Conservation (phyloP, 2,797 vertebrate species). For the Nannoperca australis region DNA sequence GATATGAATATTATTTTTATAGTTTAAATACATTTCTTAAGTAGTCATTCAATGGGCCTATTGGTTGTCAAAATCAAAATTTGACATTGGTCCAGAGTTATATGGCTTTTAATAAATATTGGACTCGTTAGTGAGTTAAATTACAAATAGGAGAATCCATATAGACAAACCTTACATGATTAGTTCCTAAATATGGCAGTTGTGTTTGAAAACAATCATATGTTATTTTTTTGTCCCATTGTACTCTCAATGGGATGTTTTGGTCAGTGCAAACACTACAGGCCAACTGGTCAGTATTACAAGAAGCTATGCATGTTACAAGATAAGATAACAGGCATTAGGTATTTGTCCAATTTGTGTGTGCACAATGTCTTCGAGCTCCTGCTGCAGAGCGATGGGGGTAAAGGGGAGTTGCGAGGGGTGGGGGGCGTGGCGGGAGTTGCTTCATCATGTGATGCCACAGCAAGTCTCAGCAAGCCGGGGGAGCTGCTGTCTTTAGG, state of each 20-base stretch:
- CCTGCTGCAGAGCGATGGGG: conserved; percentile 11
- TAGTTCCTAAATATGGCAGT: background rate
- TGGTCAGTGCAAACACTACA: conserved; percentile 11
- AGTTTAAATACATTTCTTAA: background rate
- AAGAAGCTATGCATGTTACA: background rate
- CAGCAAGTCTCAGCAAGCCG: conserved; percentile 56
- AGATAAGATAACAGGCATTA: conserved; percentile 40
- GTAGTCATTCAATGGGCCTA: background rate
- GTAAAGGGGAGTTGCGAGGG: too few species aligned
- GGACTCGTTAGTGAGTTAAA: background rate
- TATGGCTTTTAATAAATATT: background rate
- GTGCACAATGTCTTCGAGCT: conserved; percentile 11
- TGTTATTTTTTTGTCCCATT: background rate
- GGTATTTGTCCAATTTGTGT: conserved; percentile 49
- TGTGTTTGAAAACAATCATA: conserved; percentile 2
- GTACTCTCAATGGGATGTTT: conserved; percentile 3
- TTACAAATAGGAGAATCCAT: background rate
- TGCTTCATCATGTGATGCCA: conserved; percentile 54
- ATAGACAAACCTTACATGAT: conserved; percentile 1
- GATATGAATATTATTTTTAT: too few species aligned
- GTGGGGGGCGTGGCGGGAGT: background rate
- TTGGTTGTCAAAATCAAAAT: background rate
- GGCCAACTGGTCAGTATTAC: conserved; percentile 17
- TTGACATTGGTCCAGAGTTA: background rate
- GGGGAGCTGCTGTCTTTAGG: conserved; percentile 19